Evolutionary conservation across 2,797 vertebrate species (phyloP).

Genomic region (Hozukius guyotensis): DNA sequence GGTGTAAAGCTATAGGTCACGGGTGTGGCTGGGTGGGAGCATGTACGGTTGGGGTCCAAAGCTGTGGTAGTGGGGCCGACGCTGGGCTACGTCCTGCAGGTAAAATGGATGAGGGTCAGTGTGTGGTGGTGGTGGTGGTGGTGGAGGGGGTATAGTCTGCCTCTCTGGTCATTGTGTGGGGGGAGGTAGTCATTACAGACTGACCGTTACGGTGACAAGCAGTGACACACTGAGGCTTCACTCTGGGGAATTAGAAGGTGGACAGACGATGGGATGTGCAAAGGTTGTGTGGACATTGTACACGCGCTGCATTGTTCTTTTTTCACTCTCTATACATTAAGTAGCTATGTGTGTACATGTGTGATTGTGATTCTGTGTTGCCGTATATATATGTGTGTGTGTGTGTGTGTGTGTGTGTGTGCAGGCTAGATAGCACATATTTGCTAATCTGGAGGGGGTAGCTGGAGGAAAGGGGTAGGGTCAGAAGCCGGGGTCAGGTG

Average conservation of each 20-base stretch:
- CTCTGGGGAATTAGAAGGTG: conserved; percentile 63
- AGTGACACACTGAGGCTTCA: conserved; percentile 64
- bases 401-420: conserved; percentile 57
- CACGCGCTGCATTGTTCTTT: conserved; percentile 31
- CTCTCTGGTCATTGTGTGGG: conserved; percentile 63
- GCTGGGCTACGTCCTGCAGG: conserved; percentile 49
- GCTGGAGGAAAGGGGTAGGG: conserved; percentile 64
- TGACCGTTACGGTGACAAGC: conserved; percentile 75
- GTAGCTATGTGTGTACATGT: conserved; percentile 34
- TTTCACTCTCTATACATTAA: conserved; percentile 55
- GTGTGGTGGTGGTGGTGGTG: background rate
- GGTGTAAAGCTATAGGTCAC: background rate
- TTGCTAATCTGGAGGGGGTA: conserved; percentile 76
- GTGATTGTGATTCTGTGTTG: conserved; percentile 37
- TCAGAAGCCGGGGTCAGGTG: conserved; percentile 77
- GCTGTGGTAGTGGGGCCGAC: background rate
- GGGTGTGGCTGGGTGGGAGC: conserved; percentile 4
- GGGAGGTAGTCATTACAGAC: conserved; percentile 72
- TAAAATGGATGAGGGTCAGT: conserved; percentile 62
- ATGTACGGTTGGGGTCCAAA: background rate
- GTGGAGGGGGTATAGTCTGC: conserved; percentile 21
- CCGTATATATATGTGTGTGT: conserved; percentile 37
- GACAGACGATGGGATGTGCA: conserved; percentile 51
- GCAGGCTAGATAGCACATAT: conserved; percentile 67
- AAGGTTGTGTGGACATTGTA: conserved; percentile 58